Evolutionary conservation across 2,113 vertebrate species (phyloP).

Genomic region (Hypomesus transpacificus): DNA sequence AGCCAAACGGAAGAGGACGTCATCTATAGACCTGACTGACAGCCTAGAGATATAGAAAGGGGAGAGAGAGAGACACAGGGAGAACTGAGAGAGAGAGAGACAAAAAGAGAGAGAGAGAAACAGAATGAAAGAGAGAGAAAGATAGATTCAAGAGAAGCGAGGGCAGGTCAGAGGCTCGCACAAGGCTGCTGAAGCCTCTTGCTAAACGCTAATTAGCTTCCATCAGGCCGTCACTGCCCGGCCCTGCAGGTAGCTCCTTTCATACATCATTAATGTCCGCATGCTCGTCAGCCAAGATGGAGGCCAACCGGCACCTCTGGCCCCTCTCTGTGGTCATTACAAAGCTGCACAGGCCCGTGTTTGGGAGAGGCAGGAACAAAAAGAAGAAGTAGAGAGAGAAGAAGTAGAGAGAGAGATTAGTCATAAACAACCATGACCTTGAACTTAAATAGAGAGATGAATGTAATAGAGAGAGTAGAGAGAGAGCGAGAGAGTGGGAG

Average conservation of each 20-base stretch:
- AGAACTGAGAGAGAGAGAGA: too few species aligned
- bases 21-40: too few species aligned
- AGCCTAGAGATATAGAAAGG: too few species aligned
- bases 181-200: not conserved
- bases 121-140: too few species aligned
- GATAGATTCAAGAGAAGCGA: not conserved
- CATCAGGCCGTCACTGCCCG: conserved; percentile 5
- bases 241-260: not conserved
- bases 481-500: not conserved
- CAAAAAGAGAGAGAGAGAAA: too few species aligned
- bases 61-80: too few species aligned
- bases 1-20: too few species aligned
- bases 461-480: not conserved
- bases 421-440: too few species aligned
- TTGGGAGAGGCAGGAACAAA: not conserved
- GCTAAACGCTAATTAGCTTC: conserved; percentile 24
- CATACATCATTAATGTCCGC: conserved; percentile 27
- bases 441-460: not conserved
- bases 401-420: not conserved
- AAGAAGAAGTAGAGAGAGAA: not conserved
- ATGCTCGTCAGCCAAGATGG: conserved; percentile 16
- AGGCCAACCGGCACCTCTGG: conserved; percentile 18
- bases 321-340: conserved; percentile 21
- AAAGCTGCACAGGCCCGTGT: not conserved
- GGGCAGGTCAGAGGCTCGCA: conserved; percentile 1